Percentiles rank a stretch among this genome's conserved stretches.
Conservation (phyloP, 1,140 invertebrate genomes). For the Nomia melanderi region DNA sequence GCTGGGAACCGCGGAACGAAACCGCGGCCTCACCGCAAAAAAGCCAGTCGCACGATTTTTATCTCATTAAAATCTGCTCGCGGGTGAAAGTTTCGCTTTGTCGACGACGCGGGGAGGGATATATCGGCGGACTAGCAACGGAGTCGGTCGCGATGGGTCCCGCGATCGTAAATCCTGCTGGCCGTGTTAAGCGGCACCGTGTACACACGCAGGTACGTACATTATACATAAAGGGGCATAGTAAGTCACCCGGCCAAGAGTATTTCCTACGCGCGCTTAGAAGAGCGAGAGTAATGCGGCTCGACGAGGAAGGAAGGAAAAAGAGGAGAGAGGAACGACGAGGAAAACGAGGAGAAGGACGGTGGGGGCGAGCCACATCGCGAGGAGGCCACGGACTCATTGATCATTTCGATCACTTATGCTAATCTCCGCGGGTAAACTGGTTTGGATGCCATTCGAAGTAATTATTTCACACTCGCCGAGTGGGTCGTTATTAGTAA, state of each 20-base stretch:
- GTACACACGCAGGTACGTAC: slow-evolving; percentile 36
- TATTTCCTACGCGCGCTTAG: slow-evolving; percentile 28
- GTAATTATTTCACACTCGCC: slow-evolving; percentile 78
- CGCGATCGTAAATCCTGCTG: slow-evolving; percentile 54
- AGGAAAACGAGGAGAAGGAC: not conserved
- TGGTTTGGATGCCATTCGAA: slow-evolving; percentile 72
- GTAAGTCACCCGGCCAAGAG: slow-evolving; percentile 52
- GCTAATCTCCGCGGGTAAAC: slow-evolving; percentile 71
- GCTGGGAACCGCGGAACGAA: not conserved
- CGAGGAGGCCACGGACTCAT: slow-evolving; percentile 61
- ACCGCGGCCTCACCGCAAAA: too few relatives aligned
- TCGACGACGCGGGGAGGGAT: not conserved
- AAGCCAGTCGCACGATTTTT: slow-evolving; percentile 13
- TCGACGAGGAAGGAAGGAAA: not conserved
- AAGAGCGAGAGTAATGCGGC: slow-evolving; percentile 20
- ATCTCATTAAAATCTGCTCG: slow-evolving; percentile 41
- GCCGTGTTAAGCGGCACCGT: slow-evolving; percentile 33
- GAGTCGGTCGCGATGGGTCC: slow-evolving; percentile 15
- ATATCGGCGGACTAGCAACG: slow-evolving; percentile 21
- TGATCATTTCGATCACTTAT: slow-evolving; percentile 78
- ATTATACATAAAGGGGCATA: slow-evolving; percentile 44
- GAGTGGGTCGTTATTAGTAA: slow-evolving; percentile 73
- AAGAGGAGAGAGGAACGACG: not conserved
- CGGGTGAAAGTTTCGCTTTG: slow-evolving; percentile 40
- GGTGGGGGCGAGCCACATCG: slow-evolving; percentile 58